Evolutionary conservation across 1,140 invertebrate species (phyloP), one percentile per base, ranked within the genome.

Genomic region (Harpegnathos saltator): DNA sequence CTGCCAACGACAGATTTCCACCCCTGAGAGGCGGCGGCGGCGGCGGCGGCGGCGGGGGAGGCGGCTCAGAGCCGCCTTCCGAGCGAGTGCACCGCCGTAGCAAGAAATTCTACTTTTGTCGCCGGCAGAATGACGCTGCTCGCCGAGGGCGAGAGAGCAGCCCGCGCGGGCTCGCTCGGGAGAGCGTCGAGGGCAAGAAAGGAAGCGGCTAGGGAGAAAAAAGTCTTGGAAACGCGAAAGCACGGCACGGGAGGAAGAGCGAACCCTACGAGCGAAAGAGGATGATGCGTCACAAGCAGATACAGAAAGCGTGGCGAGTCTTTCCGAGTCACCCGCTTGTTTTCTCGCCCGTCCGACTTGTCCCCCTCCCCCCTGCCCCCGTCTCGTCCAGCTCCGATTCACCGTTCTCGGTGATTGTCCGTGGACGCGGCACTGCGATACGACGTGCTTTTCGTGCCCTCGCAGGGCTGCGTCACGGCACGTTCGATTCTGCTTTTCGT

Each of bases 61-160:
- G n/a, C n/a, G n/a, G n/a, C n/a, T n/a, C n/a, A n/a, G n/a, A n/a
- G 24, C 44, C 38, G 86, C 75, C 61, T 89, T 89, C 83, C 87
- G 71, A 82, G 52, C 75, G 87, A 89, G 81, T 80, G 87, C 87
- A 72, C 85, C 83, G 58, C 50, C 33, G 71, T 73, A 81, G 84
- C 85, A 88, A 87, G 87, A 89, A 90, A 89, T 85, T 89, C 87
- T 84, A 89, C 87, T 90, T 90, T 90, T 90, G 89, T 91, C 89
- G 88, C 83, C 85, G 75, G 72, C 89, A 87, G 85, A 89, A 90
- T 89, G 84, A 85, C 86, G 72, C 50, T 48, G 62, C 38, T 61
- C 78, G 52, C 33, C 75, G 73, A 29, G 56, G 73, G 56, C 65
- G 52, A n/a, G n/a, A n/a, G n/a, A 72, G 26, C 65, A 82, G 22